phyloP scores from a whole-genome alignment of 2,888 invertebrate species.

The Sinodicranocentrus sp. region DNA sequence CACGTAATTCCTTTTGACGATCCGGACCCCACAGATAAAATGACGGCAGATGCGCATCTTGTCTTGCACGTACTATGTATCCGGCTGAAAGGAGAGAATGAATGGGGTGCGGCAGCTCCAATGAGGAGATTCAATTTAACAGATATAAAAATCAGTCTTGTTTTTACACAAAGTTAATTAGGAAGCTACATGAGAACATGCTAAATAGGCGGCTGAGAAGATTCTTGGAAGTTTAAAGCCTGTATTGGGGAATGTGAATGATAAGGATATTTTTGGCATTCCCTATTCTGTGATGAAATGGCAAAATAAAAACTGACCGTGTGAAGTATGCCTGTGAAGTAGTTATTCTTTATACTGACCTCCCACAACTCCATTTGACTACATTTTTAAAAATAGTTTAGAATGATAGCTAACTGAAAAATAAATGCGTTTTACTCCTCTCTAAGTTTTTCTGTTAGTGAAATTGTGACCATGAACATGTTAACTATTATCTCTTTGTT shows the following conservation, averaged over 20 bases:
- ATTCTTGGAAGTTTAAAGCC: not conserved
- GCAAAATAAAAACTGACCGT: not conserved
- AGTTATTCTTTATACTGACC: not conserved
- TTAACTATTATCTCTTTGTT: too few species aligned
- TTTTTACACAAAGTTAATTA: slow-evolving; percentile 16
- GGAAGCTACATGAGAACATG: not conserved
- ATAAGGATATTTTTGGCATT: not conserved
- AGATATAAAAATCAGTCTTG: slow-evolving; percentile 1
- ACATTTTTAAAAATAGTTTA: not conserved
- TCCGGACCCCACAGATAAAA: slow-evolving; percentile 61
- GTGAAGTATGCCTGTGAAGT: not conserved
- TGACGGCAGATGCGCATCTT: slow-evolving; percentile 53
- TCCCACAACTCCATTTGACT: not conserved
- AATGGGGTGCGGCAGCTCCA: slow-evolving; percentile 22
- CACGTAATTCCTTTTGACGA: slow-evolving; percentile 63
- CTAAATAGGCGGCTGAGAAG: not conserved
- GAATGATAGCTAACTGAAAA: too few species aligned
- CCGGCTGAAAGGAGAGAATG: not conserved
- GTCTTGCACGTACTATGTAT: slow-evolving; percentile 1
- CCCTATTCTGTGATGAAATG: too few species aligned
- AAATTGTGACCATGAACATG: too few species aligned
- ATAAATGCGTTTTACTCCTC: too few species aligned
- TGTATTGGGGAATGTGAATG: not conserved
- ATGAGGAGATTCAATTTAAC: not conserved
- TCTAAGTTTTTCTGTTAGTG: too few species aligned